Evolutionary conservation across 2,888 invertebrate genomes (phyloP).

Genomic region (Eupithecia vulgata): DNA sequence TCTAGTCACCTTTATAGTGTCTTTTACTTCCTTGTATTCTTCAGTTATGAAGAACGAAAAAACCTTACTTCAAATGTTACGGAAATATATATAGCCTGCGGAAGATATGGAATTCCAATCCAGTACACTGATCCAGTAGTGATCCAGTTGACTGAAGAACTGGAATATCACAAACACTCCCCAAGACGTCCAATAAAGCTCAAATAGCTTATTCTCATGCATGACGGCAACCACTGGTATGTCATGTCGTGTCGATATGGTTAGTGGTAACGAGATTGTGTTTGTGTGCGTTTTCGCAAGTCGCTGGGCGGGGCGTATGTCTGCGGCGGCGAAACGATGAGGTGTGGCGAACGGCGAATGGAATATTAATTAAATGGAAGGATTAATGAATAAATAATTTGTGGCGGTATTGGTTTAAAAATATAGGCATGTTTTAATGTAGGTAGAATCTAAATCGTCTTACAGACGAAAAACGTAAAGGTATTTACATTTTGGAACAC

Average conservation of each 20-base stretch:
- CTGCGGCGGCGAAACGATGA: conserved; percentile 32
- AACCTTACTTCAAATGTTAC: neutral
- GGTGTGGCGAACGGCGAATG: conserved; percentile 38
- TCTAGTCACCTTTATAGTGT: too few species aligned
- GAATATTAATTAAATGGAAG: conserved; percentile 35
- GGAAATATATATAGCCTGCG: too few species aligned
- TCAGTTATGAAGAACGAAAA: neutral
- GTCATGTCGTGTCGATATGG: conserved; percentile 26
- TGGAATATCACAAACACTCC: neutral
- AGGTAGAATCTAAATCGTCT: neutral
- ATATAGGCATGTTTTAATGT: neutral
- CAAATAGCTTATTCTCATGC: conserved; percentile 18
- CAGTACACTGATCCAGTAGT: neutral
- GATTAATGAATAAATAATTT: conserved; percentile 11
- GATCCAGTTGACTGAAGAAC: neutral
- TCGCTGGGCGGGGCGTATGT: conserved; percentile 40
- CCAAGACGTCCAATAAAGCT: conserved; percentile 2
- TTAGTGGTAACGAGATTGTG: conserved; percentile 25
- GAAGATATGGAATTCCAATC: neutral
- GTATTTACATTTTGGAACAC: neutral
- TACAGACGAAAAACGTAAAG: neutral
- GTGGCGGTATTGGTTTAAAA: neutral
- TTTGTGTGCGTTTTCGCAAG: conserved; percentile 37
- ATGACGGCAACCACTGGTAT: conserved; percentile 16
- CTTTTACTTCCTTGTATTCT: neutral